Percentiles rank a stretch among this genome's conserved stretches.
Conservation (phyloP, 2,797 vertebrate genomes). For the Hoplostethus atlanticus region DNA sequence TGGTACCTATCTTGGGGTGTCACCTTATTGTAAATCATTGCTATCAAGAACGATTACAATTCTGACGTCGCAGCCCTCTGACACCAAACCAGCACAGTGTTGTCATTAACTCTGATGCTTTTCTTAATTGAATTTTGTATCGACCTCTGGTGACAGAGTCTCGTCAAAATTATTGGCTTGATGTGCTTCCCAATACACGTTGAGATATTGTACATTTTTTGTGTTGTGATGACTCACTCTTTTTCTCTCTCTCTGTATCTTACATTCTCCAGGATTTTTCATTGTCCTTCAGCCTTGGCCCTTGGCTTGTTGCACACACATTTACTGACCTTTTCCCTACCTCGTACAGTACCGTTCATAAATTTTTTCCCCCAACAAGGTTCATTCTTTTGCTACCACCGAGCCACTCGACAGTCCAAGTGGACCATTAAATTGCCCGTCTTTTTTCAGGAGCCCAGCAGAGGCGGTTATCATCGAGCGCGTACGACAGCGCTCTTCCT, state of each 20-base stretch:
- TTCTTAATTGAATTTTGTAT: slow-evolving; percentile 77
- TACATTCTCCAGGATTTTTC: not conserved
- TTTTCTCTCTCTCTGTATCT: slow-evolving; percentile 7
- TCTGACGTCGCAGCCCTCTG: slow-evolving; percentile 52
- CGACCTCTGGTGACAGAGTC: slow-evolving; percentile 58
- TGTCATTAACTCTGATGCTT: slow-evolving; percentile 63
- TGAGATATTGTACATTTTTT: slow-evolving; percentile 64
- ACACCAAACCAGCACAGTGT: slow-evolving; percentile 52
- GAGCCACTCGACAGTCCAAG: not conserved
- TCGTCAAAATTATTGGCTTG: slow-evolving; percentile 51
- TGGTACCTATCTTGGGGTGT: slow-evolving; percentile 20
- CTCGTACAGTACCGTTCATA: not conserved
- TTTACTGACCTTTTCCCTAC: not conserved
- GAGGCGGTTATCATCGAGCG: slow-evolving; percentile 24
- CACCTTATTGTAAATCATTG: slow-evolving; percentile 44
- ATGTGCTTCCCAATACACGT: slow-evolving; percentile 53
- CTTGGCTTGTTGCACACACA: slow-evolving; percentile 18
- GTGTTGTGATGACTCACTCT: slow-evolving; percentile 54
- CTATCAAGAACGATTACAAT: slow-evolving; percentile 53
- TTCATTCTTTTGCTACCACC: not conserved
- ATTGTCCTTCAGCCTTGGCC: slow-evolving; percentile 4
- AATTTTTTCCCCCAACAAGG: no score
- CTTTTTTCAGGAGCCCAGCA: not conserved
- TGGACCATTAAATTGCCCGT: not conserved
- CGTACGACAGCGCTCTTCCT: slow-evolving; percentile 13